Evolutionary conservation across 2,888 invertebrate genomes (phyloP).

Genomic region (Thereva nobilitata): DNA sequence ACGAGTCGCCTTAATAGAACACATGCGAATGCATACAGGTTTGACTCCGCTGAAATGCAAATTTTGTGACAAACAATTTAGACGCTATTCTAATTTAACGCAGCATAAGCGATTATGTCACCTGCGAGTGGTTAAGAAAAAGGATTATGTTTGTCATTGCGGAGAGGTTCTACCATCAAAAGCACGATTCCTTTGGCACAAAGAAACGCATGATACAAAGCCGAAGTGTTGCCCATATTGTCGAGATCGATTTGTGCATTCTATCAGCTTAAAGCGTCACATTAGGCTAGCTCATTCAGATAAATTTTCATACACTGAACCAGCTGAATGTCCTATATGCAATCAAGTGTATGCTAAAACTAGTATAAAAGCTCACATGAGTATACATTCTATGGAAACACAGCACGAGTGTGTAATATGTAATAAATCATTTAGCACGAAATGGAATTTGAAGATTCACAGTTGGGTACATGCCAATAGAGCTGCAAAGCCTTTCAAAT

Average conservation of each 20-base stretch:
- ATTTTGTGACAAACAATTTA: slow-evolving; percentile 77
- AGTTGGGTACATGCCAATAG: slow-evolving; percentile 87
- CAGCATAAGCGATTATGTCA: slow-evolving; percentile 82
- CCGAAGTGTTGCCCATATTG: slow-evolving; percentile 85
- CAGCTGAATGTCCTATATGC: slow-evolving; percentile 72
- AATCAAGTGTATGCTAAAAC: slow-evolving; percentile 71
- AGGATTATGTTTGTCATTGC: slow-evolving; percentile 77
- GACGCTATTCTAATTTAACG: slow-evolving; percentile 81
- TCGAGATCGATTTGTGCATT: slow-evolving; percentile 84
- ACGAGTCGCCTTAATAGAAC: slow-evolving; percentile 79
- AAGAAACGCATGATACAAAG: slow-evolving; percentile 79
- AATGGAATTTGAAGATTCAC: slow-evolving; percentile 88
- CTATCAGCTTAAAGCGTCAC: slow-evolving; percentile 80
- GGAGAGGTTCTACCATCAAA: slow-evolving; percentile 82
- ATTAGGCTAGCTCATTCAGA: slow-evolving; percentile 80
- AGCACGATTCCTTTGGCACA: slow-evolving; percentile 83
- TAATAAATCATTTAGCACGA: slow-evolving; percentile 83
- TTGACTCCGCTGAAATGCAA: slow-evolving; percentile 80
- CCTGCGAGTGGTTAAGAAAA: slow-evolving; percentile 70
- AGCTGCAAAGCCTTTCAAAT: slow-evolving; percentile 82
- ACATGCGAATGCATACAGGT: slow-evolving; percentile 82
- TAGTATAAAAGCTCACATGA: slow-evolving; percentile 78
- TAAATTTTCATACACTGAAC: slow-evolving; percentile 69
- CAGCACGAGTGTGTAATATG: slow-evolving; percentile 83
- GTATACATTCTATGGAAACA: slow-evolving; percentile 74